Percentiles rank a stretch among this genome's conserved stretches.
These are phyloP conservation scores for Scrobipalpa atriplicella DNA, from an alignment of 2,888 invertebrate genomes.

Conservation along the genomic window DNA sequence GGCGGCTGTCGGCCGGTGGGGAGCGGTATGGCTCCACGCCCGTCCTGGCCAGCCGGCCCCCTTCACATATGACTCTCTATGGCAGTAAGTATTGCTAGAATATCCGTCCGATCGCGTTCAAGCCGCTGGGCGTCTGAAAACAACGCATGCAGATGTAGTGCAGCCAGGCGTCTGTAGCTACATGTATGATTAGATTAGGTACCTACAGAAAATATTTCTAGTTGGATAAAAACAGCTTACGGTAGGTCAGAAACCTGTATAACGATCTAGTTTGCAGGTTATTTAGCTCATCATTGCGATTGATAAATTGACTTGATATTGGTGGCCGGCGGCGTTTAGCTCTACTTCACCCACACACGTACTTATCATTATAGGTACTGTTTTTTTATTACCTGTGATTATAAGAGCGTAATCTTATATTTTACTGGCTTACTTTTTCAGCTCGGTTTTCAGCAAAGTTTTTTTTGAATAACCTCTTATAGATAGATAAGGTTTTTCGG, in stretches of 20 bases:
- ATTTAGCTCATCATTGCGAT: constrained; percentile 11
- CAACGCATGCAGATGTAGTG: no score
- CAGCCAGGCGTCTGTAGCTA: no score
- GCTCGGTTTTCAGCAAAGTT: no score
- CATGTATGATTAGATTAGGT: no score
- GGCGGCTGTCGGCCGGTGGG: constrained; percentile 85
- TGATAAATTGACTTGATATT: constrained; percentile 9
- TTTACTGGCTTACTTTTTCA: no score
- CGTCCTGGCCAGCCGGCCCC: constrained; percentile 86
- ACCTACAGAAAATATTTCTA: background rate
- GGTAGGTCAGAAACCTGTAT: background rate
- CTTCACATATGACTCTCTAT: constrained; percentile 87
- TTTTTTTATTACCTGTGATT: background rate
- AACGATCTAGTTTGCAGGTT: constrained; percentile 5
- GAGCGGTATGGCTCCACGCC: constrained; percentile 91
- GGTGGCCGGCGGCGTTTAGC: background rate
- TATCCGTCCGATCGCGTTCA: no score
- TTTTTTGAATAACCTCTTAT: no score
- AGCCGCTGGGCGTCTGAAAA: no score
- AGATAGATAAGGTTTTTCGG: no score
- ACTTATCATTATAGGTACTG: background rate
- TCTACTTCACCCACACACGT: background rate
- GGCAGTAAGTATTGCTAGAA: constrained; percentile 84
- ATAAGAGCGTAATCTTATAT: background rate
- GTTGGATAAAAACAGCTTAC: background rate